phyloP scores from a whole-genome alignment of 2,113 vertebrate species.

The Oplegnathus fasciatus region DNA sequence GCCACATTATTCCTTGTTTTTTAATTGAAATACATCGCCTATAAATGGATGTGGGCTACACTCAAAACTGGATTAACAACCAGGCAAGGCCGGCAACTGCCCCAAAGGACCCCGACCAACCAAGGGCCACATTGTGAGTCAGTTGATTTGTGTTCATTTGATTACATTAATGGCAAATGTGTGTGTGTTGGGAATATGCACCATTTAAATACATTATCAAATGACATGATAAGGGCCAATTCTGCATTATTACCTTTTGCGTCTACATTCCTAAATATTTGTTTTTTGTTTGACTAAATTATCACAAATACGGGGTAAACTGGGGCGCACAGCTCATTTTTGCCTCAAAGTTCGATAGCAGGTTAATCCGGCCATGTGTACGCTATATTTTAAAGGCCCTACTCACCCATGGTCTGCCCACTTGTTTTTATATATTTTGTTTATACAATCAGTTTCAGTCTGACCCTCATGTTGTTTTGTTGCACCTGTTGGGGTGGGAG shows the following conservation, averaged over 20 bases:
- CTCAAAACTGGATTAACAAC: no score
- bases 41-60: background rate
- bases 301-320: background rate
- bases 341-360: no score
- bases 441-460: no score
- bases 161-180: background rate
- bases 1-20: background rate
- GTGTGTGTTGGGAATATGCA: background rate
- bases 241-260: background rate
- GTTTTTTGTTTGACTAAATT: background rate
- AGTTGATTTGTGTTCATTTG: background rate
- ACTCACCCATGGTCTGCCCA: background rate
- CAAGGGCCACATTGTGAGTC: background rate
- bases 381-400: background rate
- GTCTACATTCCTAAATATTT: background rate
- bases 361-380: background rate
- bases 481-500: background rate
- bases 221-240: background rate
- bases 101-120: no score
- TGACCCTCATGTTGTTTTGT: background rate
- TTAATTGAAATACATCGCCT: background rate
- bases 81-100: background rate
- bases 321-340: background rate
- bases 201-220: background rate
- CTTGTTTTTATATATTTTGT: background rate